Evolutionary conservation across 2,113 vertebrate genomes (phyloP).

Genomic region (Pandion haliaetus): DNA sequence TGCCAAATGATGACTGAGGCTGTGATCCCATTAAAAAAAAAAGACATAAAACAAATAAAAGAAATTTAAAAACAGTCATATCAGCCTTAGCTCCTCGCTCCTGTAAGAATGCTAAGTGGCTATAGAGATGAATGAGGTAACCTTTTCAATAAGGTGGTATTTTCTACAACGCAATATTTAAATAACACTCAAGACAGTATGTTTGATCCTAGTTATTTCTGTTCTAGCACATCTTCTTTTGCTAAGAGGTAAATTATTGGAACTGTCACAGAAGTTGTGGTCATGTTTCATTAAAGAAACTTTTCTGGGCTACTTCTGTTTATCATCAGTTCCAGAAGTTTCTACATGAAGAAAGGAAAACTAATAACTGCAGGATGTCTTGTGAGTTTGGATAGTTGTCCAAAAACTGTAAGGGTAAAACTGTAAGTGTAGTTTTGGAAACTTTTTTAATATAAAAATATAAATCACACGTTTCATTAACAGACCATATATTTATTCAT

Average conservation of each 20-base stretch:
- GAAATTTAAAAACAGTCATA: not conserved
- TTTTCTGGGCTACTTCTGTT: conserved; percentile 15
- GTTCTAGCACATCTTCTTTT: conserved; percentile 3
- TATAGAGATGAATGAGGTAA: conserved; percentile 12
- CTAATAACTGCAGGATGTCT: not conserved
- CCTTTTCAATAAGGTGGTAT: not conserved
- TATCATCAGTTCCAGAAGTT: not conserved
- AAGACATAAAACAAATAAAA: not conserved
- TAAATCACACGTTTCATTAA: not conserved
- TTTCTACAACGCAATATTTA: conserved; percentile 35
- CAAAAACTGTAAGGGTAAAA: not conserved
- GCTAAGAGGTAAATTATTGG: conserved; percentile 10
- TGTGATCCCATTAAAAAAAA: conserved; percentile 27
- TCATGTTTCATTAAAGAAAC: conserved; percentile 5
- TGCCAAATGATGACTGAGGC: conserved; percentile 44
- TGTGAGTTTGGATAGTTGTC: not conserved
- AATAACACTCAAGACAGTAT: not conserved
- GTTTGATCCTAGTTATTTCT: conserved; percentile 37
- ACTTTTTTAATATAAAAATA: not conserved
- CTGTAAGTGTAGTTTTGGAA: not conserved
- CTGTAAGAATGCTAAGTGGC: not conserved
- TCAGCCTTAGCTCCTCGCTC: not conserved
- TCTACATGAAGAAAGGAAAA: not conserved
- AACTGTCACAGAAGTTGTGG: conserved; percentile 20
- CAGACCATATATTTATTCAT: not conserved